A percentile compares a stretch with the other conserved stretches of the same genome.
Evolutionary conservation across 2,113 vertebrate genomes (phyloP).

Genomic region (Astur gentilis): DNA sequence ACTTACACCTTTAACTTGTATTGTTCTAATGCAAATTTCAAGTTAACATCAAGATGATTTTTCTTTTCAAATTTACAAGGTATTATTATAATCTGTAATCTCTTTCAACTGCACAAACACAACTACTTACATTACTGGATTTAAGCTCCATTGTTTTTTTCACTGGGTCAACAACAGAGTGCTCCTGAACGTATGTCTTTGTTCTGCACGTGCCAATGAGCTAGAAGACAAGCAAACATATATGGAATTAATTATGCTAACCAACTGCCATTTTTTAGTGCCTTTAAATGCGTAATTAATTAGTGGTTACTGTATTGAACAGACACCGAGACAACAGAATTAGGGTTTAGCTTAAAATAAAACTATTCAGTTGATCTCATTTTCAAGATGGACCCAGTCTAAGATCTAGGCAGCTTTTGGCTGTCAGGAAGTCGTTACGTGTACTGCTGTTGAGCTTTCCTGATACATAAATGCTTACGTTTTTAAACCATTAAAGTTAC

Average conservation of each 20-base stretch:
- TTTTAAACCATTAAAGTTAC: neutral
- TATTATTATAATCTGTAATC: neutral
- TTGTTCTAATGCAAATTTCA: neutral
- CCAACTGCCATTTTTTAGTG: neutral
- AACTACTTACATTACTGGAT: constrained; percentile 89
- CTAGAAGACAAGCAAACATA: constrained; percentile 65
- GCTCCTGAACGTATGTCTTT: constrained; percentile 90
- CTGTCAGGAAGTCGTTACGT: neutral
- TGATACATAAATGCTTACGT: accelerated
- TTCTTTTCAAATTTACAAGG: neutral
- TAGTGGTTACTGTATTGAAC: neutral
- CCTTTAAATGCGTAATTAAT: neutral
- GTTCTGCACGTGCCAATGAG: constrained; percentile 88
- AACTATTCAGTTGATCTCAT: neutral
- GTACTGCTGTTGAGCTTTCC: neutral
- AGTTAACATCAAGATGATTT: neutral
- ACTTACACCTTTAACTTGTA: neutral
- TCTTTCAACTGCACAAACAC: neutral
- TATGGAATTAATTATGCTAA: neutral
- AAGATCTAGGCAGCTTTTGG: neutral
- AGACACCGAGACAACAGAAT: neutral
- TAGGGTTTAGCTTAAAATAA: neutral
- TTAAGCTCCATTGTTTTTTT: constrained; percentile 88
- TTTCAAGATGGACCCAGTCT: neutral
- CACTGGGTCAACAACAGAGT: constrained; percentile 90